A percentile compares a stretch with the other conserved stretches of the same genome.
phyloP scores from a whole-genome alignment of 2,113 vertebrate genomes.

The Pelecanus crispus region DNA sequence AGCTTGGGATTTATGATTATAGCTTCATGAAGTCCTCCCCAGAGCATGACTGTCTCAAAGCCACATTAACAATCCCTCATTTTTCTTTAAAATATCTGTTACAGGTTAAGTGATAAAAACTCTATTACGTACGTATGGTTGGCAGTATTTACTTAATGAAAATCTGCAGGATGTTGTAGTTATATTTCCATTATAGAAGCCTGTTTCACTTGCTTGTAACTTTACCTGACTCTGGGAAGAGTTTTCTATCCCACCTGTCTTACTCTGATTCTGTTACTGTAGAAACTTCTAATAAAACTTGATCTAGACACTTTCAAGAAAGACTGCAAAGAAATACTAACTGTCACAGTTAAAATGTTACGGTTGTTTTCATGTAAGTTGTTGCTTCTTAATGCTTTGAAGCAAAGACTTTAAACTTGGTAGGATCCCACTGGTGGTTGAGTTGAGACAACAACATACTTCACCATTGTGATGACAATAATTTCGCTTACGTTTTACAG shows the following conservation, averaged over 20 bases:
- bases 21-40: not conserved
- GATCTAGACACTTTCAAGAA: not conserved
- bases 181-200: not conserved
- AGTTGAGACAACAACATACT: not conserved
- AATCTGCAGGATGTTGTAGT: not conserved
- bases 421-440: not conserved
- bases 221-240: not conserved
- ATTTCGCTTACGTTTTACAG: not conserved
- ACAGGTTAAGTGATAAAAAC: not conserved
- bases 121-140: not conserved
- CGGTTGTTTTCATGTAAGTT: not conserved
- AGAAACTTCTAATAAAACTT: not conserved
- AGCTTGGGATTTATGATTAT: not conserved
- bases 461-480: not conserved
- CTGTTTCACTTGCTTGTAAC: not conserved
- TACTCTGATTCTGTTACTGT: not conserved
- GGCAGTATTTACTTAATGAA: not conserved
- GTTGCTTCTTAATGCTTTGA: not conserved
- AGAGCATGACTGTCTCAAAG: not conserved
- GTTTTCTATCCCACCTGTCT: not conserved
- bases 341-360: not conserved
- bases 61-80: not conserved
- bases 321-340: not conserved
- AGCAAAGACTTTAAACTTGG: not conserved
- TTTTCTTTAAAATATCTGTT: not conserved